phyloP scores from a whole-genome alignment of 92 coral and sea anemone species.

The Paragorgia papillata region DNA sequence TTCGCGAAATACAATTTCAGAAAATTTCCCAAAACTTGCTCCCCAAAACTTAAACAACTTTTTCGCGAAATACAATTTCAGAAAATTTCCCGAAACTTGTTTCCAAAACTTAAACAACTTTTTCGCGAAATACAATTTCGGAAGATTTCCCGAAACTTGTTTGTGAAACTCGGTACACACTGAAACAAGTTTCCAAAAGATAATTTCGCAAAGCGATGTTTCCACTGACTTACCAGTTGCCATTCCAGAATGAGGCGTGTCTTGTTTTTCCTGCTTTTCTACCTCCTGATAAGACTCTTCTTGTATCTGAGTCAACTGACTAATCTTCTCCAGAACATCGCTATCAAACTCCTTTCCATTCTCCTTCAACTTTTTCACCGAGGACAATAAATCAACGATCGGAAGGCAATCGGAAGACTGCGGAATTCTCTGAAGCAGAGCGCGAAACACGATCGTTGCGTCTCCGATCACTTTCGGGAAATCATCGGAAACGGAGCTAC shows the following conservation, averaged over 20 bases:
- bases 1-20: no score
- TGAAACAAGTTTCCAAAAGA: no score
- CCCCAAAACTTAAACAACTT: no score
- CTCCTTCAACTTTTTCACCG: background rate
- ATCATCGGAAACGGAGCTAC: conserved; percentile 39
- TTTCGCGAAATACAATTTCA: no score
- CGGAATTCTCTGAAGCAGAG: conserved; percentile 63
- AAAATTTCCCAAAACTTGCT: no score
- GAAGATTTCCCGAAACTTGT: no score
- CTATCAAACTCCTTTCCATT: background rate
- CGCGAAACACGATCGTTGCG: conserved; percentile 57
- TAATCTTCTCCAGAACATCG: background rate
- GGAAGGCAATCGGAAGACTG: conserved; percentile 67
- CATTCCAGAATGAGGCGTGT: background rate
- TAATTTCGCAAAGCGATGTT: no score
- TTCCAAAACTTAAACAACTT: no score
- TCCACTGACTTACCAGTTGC: background rate
- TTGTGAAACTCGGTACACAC: no score
- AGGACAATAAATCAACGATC: conserved; percentile 46
- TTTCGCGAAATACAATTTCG: no score
- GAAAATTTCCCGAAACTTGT: no score
- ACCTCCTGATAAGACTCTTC: background rate
- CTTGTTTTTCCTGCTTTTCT: background rate
- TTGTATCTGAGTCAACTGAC: background rate
- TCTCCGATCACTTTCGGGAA: conserved; percentile 36